Percentiles rank a stretch among this genome's conserved stretches.
Evolutionary conservation across 2,888 invertebrate species (phyloP).

Genomic region (Habrosyne pyritoides): DNA sequence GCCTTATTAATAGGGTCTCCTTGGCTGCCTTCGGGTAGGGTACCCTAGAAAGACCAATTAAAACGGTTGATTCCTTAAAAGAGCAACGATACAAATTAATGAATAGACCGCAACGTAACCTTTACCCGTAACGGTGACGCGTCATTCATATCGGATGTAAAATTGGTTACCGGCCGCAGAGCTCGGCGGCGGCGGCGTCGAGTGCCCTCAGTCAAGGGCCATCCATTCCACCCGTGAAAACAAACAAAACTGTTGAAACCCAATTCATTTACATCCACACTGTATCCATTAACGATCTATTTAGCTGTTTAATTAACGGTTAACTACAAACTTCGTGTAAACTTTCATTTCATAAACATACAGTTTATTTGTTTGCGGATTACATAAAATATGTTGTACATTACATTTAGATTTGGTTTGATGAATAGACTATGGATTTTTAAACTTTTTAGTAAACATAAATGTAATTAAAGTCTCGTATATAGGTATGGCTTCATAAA

Average conservation of each 20-base stretch:
- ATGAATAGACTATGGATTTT: background rate
- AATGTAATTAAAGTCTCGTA: too few species aligned
- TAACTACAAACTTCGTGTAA: conserved; percentile 10
- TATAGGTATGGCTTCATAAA: too few species aligned
- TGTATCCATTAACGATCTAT: conserved; percentile 50
- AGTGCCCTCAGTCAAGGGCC: conserved; percentile 37
- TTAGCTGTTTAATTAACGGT: conserved; percentile 40
- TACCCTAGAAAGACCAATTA: too few species aligned
- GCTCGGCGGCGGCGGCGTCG: conserved; percentile 14
- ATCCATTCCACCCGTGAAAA: conserved; percentile 38
- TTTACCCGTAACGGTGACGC: conserved; percentile 8
- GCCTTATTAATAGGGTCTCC: too few species aligned
- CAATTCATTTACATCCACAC: conserved; percentile 57
- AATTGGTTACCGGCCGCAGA: conserved; percentile 31
- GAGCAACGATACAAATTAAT: conserved; percentile 22
- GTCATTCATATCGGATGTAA: conserved; percentile 35
- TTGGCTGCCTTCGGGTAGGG: too few species aligned
- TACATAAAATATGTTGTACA: background rate
- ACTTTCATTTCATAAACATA: conserved; percentile 7
- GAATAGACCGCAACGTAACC: conserved; percentile 19
- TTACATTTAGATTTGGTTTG: background rate
- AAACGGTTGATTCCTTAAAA: background rate
- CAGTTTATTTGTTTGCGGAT: conserved; percentile 5
- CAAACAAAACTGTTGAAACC: conserved; percentile 52
- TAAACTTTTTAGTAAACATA: too few species aligned